Percentiles rank a stretch among this genome's conserved stretches.
Conservation (phyloP, 1,140 invertebrate genomes). For the Apis mellifera region DNA sequence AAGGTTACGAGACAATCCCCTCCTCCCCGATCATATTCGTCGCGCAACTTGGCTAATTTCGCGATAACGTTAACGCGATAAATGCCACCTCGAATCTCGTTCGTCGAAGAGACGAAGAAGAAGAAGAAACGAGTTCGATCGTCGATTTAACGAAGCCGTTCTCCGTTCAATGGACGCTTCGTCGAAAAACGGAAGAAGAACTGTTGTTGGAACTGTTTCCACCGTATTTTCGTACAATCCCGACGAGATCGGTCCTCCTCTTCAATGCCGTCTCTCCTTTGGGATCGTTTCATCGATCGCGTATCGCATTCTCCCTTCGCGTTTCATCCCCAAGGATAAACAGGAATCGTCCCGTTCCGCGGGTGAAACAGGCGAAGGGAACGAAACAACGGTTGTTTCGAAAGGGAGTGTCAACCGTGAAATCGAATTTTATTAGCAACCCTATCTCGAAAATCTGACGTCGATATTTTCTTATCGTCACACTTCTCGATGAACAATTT, state of each 20-base stretch:
- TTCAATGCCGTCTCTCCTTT: not conserved
- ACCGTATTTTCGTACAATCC: too few relatives aligned
- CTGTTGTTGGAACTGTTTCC: too few relatives aligned
- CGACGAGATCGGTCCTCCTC: too few relatives aligned
- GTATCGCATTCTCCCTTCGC: not conserved
- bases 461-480: not conserved
- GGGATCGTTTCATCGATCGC: not conserved
- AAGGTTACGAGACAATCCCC: not conserved
- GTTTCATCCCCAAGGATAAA: not conserved
- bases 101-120: not conserved
- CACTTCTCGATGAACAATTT: constrained; percentile 3
- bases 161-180: constrained; percentile 47
- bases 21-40: not conserved
- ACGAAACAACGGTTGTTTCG: not conserved
- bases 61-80: constrained; percentile 32
- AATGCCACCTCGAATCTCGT: constrained; percentile 14
- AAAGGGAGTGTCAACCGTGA: constrained; percentile 20
- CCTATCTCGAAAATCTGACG: constrained; percentile 23
- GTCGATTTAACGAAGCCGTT: constrained; percentile 56
- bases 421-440: constrained; percentile 37
- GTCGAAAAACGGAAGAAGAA: not conserved
- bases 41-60: constrained; percentile 26
- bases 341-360: too few relatives aligned
- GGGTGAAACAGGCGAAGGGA: not conserved
- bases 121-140: constrained; percentile 20